Evolutionary conservation across 92 coral and sea anemone species (phyloP), one percentile per base, ranked within the genome.

Genomic region (Phenganax marumi): DNA sequence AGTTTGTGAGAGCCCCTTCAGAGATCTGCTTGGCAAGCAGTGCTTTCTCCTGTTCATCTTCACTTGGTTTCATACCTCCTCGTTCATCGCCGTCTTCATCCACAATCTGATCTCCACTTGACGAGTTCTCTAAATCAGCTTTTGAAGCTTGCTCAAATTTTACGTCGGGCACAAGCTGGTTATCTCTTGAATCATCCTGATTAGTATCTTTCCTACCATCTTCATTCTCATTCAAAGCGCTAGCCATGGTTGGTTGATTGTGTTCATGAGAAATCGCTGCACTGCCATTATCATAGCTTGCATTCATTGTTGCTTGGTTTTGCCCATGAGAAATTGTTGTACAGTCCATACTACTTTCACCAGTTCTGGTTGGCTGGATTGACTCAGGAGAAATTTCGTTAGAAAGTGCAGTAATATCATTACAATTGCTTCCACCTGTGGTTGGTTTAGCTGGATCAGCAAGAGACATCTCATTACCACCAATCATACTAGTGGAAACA

Each of bases 11-110:
- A 48, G 43, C 47, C 21, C 81, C 81, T 55, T 76, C 69, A 13
- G 81, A 55, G 23, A 76, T 76, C 56, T 76, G 81, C 52, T 25
- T 58, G 16, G 68, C 81, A 12, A 76, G 55, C 53, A 76, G 50
- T 9, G 3, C 43, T 12, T 22, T 64, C 70, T 64, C 70, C 12
- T 66, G 49, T 12, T 66, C 72, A 0, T 66, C 72, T 12, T 62
- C 43, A n/a, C 33, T 19, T 19, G 33, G 10, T 66, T 25, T n/a
- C 43, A 33, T 33, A 9, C 25, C 46, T 25, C 8, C 0, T n/a
- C n/a, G n/a, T 49, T 66, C 72, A 12, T 66, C 24, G 43, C 19
- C 16, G 16, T 33, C 24, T 14, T 12, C 72, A 25, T 33, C 49
- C 11, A 66, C 72, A 25, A 66, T 49, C 12, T 66, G 72, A 66